Evolutionary conservation across 2,113 vertebrate genomes (phyloP).

Genomic region (Nyctibius bracteatus): DNA sequence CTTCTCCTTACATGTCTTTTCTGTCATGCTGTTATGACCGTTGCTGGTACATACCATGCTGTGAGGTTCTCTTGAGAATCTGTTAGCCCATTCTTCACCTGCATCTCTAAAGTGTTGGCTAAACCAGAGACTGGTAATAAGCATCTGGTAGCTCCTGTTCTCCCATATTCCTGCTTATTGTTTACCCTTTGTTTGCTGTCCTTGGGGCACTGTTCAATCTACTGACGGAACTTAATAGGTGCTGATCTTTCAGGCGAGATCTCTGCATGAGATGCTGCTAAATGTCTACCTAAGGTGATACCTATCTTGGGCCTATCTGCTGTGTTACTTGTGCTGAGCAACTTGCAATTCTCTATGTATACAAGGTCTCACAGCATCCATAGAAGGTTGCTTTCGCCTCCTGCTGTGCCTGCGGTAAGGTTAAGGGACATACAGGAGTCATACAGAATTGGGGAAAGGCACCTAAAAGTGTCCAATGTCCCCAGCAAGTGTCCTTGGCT

Average conservation of each 20-base stretch:
- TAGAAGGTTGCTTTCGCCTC: not conserved
- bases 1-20: not conserved
- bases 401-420: not conserved
- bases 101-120: not conserved
- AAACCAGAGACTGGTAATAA: not conserved
- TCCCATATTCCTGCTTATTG: not conserved
- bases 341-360: rapidly evolving
- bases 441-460: not conserved
- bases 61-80: not conserved
- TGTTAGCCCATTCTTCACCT: not conserved
- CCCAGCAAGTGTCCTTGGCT: not conserved
- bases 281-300: not conserved
- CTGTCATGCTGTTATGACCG: not conserved
- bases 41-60: not conserved
- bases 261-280: not conserved
- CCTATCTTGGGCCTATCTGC: not conserved
- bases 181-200: not conserved
- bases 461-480: not conserved
- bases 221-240: not conserved
- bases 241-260: not conserved
- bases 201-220: not conserved
- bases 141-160: not conserved
- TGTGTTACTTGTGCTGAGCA: not conserved
- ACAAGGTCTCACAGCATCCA: not conserved
- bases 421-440: not conserved